These are phyloP conservation scores for Eumaeus atala DNA, from an alignment of 1,140 invertebrate species.

Conservation along the genomic window DNA sequence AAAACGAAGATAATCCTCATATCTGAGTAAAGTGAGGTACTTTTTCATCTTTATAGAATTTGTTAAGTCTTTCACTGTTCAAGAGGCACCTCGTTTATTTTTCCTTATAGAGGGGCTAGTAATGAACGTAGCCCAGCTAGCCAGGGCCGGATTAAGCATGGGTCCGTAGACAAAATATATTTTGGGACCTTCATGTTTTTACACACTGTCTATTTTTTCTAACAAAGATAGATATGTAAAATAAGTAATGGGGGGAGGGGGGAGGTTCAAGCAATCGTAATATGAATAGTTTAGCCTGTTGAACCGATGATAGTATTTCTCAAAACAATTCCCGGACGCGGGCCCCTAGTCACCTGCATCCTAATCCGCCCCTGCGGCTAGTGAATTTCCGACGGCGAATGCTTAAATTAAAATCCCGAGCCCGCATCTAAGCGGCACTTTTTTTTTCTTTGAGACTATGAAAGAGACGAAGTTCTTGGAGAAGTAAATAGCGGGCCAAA, in stretches of 20 bases:
- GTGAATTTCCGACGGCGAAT: slow-evolving; percentile 34
- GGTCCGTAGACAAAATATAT: too few species aligned
- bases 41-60: slow-evolving; percentile 39
- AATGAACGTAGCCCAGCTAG: slow-evolving; percentile 31
- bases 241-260: too few species aligned
- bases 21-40: slow-evolving; percentile 29
- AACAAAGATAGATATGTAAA: too few species aligned
- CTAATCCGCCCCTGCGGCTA: slow-evolving; percentile 12
- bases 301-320: too few species aligned
- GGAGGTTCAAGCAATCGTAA: too few species aligned
- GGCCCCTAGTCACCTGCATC: too few species aligned
- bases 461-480: slow-evolving; percentile 32
- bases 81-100: slow-evolving; percentile 33
- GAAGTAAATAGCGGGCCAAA: slow-evolving; percentile 41
- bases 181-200: too few species aligned
- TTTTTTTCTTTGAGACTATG: slow-evolving; percentile 21
- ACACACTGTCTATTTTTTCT: too few species aligned
- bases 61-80: slow-evolving; percentile 32
- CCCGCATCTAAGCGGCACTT: slow-evolving; percentile 26
- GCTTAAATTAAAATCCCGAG: slow-evolving; percentile 29
- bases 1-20: slow-evolving; percentile 20
- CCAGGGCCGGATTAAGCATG: too few species aligned
- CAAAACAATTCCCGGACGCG: too few species aligned
- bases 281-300: too few species aligned
- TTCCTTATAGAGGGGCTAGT: slow-evolving; percentile 28